phyloP scores from a whole-genome alignment of 2,797 vertebrate genomes.

The Brachyrhaphis roseni region DNA sequence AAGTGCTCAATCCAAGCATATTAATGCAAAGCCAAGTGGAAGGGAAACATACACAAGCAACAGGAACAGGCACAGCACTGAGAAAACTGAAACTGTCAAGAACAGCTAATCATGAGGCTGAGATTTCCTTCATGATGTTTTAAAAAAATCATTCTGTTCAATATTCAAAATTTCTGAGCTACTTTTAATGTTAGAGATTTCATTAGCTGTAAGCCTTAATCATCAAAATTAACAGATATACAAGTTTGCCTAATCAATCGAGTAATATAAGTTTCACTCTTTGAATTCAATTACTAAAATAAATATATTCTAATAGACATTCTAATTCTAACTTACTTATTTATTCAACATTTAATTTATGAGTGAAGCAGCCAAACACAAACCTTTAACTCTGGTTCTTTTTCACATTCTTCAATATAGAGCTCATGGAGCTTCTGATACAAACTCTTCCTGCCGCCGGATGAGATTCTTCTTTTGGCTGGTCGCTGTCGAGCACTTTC shows the following conservation, averaged over 20 bases:
- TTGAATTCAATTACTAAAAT: neutral
- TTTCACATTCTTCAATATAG: conserved; percentile 99
- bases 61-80: neutral
- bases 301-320: neutral
- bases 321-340: neutral
- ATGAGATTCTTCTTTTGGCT: conserved; percentile 90
- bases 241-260: neutral
- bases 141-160: neutral
- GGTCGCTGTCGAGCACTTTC: conserved; percentile 98
- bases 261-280: neutral
- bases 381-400: conserved; percentile 99
- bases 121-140: neutral
- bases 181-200: neutral
- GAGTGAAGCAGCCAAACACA: conserved; percentile 25
- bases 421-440: conserved; percentile 99
- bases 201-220: neutral
- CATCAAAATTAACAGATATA: neutral
- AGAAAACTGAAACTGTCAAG: neutral
- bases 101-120: neutral
- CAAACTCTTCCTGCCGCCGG: conserved; percentile 90
- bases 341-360: neutral
- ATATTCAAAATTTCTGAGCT: neutral
- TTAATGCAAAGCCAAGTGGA: neutral
- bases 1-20: neutral
- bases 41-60: neutral